Evolutionary conservation across 2,888 invertebrate species (phyloP).

Genomic region (Caenorhabditis sinica): DNA sequence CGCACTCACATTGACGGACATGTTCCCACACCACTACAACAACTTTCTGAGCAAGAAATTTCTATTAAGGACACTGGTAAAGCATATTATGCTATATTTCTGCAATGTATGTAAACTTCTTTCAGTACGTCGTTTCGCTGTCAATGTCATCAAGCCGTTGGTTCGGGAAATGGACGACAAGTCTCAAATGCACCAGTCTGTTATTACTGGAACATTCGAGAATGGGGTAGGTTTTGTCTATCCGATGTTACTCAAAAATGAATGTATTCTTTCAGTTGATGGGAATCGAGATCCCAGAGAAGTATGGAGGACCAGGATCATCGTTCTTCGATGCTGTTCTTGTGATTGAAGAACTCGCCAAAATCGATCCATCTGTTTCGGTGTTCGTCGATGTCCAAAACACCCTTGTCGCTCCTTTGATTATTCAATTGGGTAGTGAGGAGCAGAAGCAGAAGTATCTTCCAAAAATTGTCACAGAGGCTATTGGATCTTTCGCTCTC

Average conservation of each 20-base stretch:
- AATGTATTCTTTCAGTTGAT: slow-evolving; percentile 86
- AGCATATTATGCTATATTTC: too few species aligned
- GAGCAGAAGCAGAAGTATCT: slow-evolving; percentile 95
- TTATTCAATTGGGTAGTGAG: slow-evolving; percentile 90
- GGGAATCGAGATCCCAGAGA: slow-evolving; percentile 92
- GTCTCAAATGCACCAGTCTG: slow-evolving; percentile 88
- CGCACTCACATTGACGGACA: slow-evolving; percentile 39
- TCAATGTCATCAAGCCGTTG: slow-evolving; percentile 92
- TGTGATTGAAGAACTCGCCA: slow-evolving; percentile 94
- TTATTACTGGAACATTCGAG: slow-evolving; percentile 89
- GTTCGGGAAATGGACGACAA: slow-evolving; percentile 95
- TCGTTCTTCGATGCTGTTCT: slow-evolving; percentile 93
- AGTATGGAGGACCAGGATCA: slow-evolving; percentile 90
- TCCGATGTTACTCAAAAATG: background rate
- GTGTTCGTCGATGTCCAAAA: slow-evolving; percentile 96
- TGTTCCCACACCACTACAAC: slow-evolving; percentile 57
- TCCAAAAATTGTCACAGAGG: slow-evolving; percentile 90
- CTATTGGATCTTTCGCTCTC: slow-evolving; percentile 87
- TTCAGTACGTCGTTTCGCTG: slow-evolving; percentile 92
- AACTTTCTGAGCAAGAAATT: slow-evolving; percentile 62
- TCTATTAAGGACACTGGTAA: slow-evolving; percentile 62
- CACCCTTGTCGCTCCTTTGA: slow-evolving; percentile 92
- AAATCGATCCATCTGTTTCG: slow-evolving; percentile 92
- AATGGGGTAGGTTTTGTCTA: slow-evolving; percentile 87
- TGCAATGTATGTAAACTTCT: background rate